A percentile compares a stretch with the other conserved stretches of the same genome.
Conservation (phyloP, 2,113 vertebrate species). For the Sinosuthora webbiana region DNA sequence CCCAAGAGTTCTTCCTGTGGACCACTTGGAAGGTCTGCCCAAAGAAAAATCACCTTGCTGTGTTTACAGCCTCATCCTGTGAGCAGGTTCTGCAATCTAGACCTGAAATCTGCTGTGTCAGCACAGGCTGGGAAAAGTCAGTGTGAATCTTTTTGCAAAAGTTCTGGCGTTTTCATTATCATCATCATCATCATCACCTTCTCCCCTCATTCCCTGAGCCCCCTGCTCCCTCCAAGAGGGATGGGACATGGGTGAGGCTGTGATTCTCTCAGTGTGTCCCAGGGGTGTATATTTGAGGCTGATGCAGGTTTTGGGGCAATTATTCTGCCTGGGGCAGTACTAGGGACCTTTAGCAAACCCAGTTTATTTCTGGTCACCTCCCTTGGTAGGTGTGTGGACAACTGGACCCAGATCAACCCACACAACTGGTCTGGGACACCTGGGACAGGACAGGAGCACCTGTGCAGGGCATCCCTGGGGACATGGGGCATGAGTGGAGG, state of each 20-base stretch:
- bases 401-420: background rate
- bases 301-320: background rate
- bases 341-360: background rate
- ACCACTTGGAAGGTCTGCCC: background rate
- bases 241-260: background rate
- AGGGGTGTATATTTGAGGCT: rapidly evolving
- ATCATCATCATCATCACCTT: background rate
- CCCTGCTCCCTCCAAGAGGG: background rate
- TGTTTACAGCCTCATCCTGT: background rate
- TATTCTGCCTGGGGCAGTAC: background rate
- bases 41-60: background rate
- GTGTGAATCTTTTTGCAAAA: background rate
- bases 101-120: background rate
- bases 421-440: background rate
- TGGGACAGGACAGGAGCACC: background rate
- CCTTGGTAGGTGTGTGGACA: rapidly evolving
- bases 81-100: background rate
- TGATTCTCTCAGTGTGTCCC: rapidly evolving
- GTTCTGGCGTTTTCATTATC: background rate
- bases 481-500: background rate
- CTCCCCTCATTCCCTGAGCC: background rate
- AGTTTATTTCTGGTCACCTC: background rate
- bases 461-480: background rate
- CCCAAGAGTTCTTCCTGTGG: background rate
- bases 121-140: background rate